phyloP scores from a whole-genome alignment of 1,140 invertebrate genomes.

The Megathymus violae region DNA sequence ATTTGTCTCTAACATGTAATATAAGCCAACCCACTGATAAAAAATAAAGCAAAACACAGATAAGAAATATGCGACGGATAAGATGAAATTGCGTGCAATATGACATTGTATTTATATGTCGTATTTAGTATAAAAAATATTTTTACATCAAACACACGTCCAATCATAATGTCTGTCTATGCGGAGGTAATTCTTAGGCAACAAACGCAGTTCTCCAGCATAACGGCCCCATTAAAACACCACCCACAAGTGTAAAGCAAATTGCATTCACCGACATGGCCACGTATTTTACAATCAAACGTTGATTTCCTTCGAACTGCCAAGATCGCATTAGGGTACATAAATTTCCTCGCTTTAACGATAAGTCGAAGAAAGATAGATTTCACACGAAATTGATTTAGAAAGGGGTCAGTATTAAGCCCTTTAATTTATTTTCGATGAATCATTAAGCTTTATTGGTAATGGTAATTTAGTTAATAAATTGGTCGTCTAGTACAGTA shows the following conservation, averaged over 20 bases:
- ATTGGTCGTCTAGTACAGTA: slow-evolving; percentile 1
- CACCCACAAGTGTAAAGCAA: slow-evolving; percentile 78
- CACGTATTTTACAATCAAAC: slow-evolving; percentile 80
- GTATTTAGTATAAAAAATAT: slow-evolving; percentile 14
- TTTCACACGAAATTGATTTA: slow-evolving; percentile 68
- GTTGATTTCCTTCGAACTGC: slow-evolving; percentile 74
- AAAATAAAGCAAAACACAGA: too few relatives aligned
- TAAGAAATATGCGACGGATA: too few relatives aligned
- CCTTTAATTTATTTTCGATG: slow-evolving; percentile 60
- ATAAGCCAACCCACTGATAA: too few relatives aligned
- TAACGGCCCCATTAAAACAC: slow-evolving; percentile 78
- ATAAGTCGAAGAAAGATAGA: slow-evolving; percentile 69
- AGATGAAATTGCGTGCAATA: slow-evolving; percentile 16
- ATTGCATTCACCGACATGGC: slow-evolving; percentile 75
- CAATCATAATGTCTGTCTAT: slow-evolving; percentile 59
- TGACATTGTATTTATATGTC: slow-evolving; percentile 8
- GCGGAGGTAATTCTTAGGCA: slow-evolving; percentile 72
- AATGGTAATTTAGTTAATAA: slow-evolving; percentile 29
- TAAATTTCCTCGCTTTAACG: slow-evolving; percentile 75
- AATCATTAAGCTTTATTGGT: slow-evolving; percentile 33
- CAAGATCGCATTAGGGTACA: slow-evolving; percentile 75
- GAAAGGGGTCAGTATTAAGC: slow-evolving; percentile 58
- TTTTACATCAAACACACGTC: slow-evolving; percentile 50
- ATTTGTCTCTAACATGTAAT: too few relatives aligned
- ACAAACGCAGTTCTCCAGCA: slow-evolving; percentile 66